Evolutionary conservation across 2,888 invertebrate species (phyloP).

Genomic region (Cataglyphis rosenhaueri): DNA sequence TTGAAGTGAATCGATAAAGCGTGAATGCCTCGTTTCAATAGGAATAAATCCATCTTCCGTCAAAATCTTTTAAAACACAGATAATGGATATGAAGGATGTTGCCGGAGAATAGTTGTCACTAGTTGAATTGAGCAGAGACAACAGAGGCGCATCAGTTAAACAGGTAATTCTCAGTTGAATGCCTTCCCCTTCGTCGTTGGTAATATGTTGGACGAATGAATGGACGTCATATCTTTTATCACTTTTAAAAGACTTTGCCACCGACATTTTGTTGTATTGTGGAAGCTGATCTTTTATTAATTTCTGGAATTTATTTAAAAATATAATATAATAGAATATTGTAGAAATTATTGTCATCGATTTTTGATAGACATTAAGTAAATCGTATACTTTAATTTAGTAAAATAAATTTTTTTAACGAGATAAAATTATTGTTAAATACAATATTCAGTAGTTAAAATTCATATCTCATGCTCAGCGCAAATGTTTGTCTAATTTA

Average conservation of each 20-base stretch:
- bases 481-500: not conserved
- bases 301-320: constrained; percentile 4
- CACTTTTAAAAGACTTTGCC: constrained; percentile 35
- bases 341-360: not conserved
- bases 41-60: constrained; percentile 30
- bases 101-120: constrained; percentile 46
- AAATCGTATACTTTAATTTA: not conserved
- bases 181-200: constrained; percentile 33
- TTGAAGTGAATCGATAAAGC: constrained; percentile 32
- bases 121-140: constrained; percentile 42
- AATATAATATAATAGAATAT: not conserved
- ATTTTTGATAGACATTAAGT: not conserved
- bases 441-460: not conserved
- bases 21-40: constrained; percentile 29
- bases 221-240: constrained; percentile 39
- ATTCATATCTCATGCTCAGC: not conserved
- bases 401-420: not conserved
- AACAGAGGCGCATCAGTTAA: constrained; percentile 39
- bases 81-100: constrained; percentile 44
- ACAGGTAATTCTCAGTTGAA: constrained; percentile 40
- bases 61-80: constrained; percentile 26
- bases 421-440: not conserved
- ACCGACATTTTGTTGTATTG: not conserved
- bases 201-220: constrained; percentile 16
- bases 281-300: not conserved